A percentile compares a stretch with the other conserved stretches of the same genome.
Evolutionary conservation across 2,888 invertebrate species (phyloP).

Genomic region (Drosophila austrosaltans): DNA sequence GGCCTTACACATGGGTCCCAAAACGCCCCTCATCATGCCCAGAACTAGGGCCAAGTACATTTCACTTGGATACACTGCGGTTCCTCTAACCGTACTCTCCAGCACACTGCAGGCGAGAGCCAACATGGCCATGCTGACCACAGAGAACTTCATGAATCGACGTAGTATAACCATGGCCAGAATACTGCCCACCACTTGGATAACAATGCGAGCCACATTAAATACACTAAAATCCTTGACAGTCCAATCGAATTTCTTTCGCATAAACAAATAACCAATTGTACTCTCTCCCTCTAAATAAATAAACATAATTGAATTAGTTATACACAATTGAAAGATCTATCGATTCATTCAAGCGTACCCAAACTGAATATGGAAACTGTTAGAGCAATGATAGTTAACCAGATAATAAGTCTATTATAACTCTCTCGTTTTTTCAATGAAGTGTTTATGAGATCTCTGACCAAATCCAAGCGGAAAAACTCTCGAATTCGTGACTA

Average conservation of each 20-base stretch:
- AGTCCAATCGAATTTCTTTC: conserved; percentile 82
- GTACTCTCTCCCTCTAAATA: conserved; percentile 80
- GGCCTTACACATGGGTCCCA: conserved; percentile 82
- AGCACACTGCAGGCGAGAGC: conserved; percentile 78
- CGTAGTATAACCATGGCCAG: conserved; percentile 86
- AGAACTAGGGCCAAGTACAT: conserved; percentile 79
- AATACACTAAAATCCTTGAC: conserved; percentile 80
- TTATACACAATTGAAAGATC: background rate
- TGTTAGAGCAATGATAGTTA: conserved; percentile 80
- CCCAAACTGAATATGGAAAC: conserved; percentile 81
- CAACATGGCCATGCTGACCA: conserved; percentile 79
- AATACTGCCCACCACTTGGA: conserved; percentile 86
- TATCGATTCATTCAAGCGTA: conserved; percentile 25
- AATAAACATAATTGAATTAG: background rate
- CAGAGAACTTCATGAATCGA: conserved; percentile 79
- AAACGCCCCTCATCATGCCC: conserved; percentile 80
- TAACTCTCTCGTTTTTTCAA: conserved; percentile 79
- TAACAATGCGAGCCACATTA: conserved; percentile 84
- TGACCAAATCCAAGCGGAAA: conserved; percentile 81
- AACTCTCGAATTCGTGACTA: conserved; percentile 81
- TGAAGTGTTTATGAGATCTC: conserved; percentile 81
- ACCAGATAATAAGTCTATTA: conserved; percentile 82
- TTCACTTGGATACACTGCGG: conserved; percentile 80
- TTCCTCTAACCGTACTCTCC: conserved; percentile 81
- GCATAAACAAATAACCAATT: conserved; percentile 85